phyloP scores from a whole-genome alignment of 1,140 invertebrate genomes.

The Vanessa atalanta region DNA sequence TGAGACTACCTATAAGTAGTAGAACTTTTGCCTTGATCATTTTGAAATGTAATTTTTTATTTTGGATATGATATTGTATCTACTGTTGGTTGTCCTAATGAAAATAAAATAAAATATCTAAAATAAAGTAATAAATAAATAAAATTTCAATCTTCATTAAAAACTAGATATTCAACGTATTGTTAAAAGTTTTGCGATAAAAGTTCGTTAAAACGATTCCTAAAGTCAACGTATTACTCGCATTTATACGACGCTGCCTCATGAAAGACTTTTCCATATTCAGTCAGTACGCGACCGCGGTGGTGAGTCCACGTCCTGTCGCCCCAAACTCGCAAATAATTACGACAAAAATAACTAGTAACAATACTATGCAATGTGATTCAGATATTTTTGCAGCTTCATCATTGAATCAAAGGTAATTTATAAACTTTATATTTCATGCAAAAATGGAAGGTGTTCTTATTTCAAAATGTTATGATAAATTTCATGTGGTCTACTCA shows the following conservation, averaged over 20 bases:
- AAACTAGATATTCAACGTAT: not conserved
- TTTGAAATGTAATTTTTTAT: too few species aligned
- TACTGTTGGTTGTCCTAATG: too few species aligned
- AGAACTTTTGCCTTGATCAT: too few species aligned
- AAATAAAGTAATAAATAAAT: too few species aligned
- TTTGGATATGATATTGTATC: too few species aligned
- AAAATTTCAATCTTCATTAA: too few species aligned
- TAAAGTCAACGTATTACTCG: slow-evolving; percentile 6
- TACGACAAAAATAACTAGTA: slow-evolving; percentile 21
- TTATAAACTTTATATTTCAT: not conserved
- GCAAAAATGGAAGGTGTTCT: too few species aligned
- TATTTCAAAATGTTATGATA: too few species aligned
- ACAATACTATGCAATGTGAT: slow-evolving; percentile 30
- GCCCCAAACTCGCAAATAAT: slow-evolving; percentile 10
- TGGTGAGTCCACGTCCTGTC: slow-evolving; percentile 11
- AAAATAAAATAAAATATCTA: too few species aligned
- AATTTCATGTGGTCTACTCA: too few species aligned
- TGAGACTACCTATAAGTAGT: too few species aligned
- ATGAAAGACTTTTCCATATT: slow-evolving; percentile 23
- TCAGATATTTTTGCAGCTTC: not conserved
- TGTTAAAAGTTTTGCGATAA: slow-evolving; percentile 21
- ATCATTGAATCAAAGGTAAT: slow-evolving; percentile 29
- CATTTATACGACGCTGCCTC: not conserved
- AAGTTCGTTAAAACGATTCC: slow-evolving; percentile 2
- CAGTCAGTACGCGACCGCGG: slow-evolving; percentile 27